phyloP scores from a whole-genome alignment of 2,113 vertebrate species.

The Cebus imitator region DNA sequence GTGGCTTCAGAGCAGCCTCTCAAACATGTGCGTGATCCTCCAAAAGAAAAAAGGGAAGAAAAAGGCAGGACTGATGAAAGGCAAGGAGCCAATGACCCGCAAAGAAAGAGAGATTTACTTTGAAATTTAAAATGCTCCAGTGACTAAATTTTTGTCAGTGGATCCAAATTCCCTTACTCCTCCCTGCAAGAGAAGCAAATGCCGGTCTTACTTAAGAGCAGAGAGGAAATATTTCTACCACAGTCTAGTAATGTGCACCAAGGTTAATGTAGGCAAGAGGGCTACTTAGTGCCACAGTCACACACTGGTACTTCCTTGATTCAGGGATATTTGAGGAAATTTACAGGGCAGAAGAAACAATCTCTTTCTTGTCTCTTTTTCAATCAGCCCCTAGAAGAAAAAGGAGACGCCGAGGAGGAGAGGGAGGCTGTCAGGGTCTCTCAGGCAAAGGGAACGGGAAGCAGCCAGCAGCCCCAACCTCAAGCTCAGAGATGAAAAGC shows the following conservation, averaged over 20 bases:
- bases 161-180: neutral
- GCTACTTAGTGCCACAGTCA: neutral
- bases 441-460: neutral
- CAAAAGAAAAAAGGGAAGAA: neutral
- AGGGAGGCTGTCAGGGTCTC: neutral
- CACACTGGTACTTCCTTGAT: neutral
- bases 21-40: neutral
- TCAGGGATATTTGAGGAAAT: neutral
- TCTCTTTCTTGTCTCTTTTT: neutral
- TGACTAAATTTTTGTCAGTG: neutral
- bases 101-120: neutral
- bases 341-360: neutral
- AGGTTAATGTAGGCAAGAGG: neutral
- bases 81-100: neutral
- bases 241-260: neutral
- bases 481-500: neutral
- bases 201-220: neutral
- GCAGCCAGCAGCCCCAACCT: neutral
- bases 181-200: neutral
- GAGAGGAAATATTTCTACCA: neutral
- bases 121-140: neutral
- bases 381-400: neutral
- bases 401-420: neutral
- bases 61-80: neutral
- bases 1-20: neutral